Conservation (phyloP, 53 echinoderm and acorn worm genomes). For the Antedon mediterranea region DNA sequence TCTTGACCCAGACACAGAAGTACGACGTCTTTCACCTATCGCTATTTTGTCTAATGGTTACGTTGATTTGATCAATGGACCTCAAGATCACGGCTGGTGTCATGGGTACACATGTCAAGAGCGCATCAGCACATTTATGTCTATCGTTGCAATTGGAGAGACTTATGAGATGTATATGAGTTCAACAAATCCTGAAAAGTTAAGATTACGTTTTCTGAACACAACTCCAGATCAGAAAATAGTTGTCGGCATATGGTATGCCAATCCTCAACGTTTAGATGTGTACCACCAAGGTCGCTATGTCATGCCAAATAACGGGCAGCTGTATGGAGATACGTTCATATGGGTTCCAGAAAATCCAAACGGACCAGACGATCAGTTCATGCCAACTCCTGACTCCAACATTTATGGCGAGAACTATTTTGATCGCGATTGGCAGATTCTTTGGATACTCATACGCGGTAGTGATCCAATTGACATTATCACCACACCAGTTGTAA, state of each 20-base stretch:
- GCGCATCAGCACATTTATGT: constrained; percentile 43
- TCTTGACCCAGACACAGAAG: constrained; percentile 79
- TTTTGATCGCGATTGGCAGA: constrained; percentile 57
- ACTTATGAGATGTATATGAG: constrained; percentile 72
- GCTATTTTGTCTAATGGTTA: constrained; percentile 40
- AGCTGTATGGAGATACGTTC: constrained; percentile 21
- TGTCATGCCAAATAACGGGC: constrained; percentile 34
- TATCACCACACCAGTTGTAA: constrained; percentile 59
- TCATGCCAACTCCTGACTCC: constrained; percentile 48
- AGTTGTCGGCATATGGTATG: constrained; percentile 72
- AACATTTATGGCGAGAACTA: constrained; percentile 62
- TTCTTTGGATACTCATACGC: constrained; percentile 31
- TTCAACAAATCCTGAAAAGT: constrained; percentile 73
- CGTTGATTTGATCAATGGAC: constrained; percentile 89
- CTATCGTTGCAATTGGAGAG: constrained; percentile 47
- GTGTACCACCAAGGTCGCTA: constrained; percentile 44
- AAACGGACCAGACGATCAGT: constrained; percentile 35
- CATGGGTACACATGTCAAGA: constrained; percentile 76
- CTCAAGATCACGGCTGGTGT: constrained; percentile 88
- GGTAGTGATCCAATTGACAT: constrained; percentile 48
- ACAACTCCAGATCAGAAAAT: constrained; percentile 8
- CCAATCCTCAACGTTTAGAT: constrained; percentile 82
- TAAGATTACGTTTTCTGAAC: constrained; percentile 55
- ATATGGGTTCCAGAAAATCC: constrained; percentile 26
- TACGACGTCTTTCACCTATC: constrained; percentile 63